Evolutionary conservation across 2,797 vertebrate genomes (phyloP).

Genomic region (Emydoidea blandingii): DNA sequence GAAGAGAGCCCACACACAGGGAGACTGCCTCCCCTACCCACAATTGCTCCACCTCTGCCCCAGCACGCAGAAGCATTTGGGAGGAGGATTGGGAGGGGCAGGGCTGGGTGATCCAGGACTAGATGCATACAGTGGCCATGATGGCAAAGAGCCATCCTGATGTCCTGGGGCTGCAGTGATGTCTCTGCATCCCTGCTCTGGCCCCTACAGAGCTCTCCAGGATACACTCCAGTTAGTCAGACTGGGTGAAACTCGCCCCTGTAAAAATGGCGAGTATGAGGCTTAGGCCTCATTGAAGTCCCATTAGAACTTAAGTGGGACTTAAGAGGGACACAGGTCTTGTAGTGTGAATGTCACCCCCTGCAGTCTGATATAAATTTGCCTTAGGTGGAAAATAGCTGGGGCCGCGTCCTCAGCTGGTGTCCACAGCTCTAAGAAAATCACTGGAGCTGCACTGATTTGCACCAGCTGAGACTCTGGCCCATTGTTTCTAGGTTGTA

Average conservation of each 20-base stretch:
- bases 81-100: neutral
- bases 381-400: neutral
- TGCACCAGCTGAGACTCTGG: neutral
- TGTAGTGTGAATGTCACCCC: neutral
- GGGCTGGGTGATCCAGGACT: neutral
- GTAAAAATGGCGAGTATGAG: neutral
- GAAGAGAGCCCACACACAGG: neutral
- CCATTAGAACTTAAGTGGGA: neutral
- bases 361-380: neutral
- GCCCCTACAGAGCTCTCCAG: neutral
- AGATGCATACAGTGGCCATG: neutral
- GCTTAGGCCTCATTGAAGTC: neutral
- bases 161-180: neutral
- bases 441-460: neutral
- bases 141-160: neutral
- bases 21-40: neutral
- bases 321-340: no score
- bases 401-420: neutral
- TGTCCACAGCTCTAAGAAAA: neutral
- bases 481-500: neutral
- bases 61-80: neutral
- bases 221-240: neutral
- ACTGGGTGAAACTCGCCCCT: neutral
- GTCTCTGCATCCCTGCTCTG: neutral
- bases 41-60: neutral